These are phyloP conservation scores for Chlorops oryzae DNA, from an alignment of 1,140 invertebrate species.

Conservation along the genomic window DNA sequence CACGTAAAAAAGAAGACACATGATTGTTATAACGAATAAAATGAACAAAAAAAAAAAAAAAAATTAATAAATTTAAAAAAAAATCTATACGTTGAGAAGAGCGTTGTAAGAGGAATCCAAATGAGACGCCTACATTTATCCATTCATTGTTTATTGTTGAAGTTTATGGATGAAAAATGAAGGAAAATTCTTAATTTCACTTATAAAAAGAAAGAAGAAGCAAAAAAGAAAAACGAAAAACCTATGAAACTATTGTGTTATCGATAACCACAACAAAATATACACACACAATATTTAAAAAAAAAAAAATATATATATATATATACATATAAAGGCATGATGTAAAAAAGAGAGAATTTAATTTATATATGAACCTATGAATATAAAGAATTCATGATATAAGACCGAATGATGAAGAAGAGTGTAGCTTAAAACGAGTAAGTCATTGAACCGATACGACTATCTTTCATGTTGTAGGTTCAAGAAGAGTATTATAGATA, in stretches of 20 bases:
- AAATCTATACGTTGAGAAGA: neutral
- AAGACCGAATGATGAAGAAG: constrained; percentile 22
- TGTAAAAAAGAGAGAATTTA: constrained; percentile 17
- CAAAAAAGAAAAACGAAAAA: no score
- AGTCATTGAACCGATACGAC: neutral
- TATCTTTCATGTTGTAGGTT: constrained; percentile 11
- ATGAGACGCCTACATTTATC: neutral
- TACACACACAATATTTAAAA: constrained; percentile 8
- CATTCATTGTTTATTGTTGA: constrained; percentile 14
- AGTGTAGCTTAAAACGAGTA: constrained; percentile 11
- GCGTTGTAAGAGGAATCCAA: neutral
- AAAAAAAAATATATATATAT: constrained; percentile 4
- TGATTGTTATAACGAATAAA: constrained; percentile 10
- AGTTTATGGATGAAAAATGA: constrained; percentile 6
- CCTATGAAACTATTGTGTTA: no score
- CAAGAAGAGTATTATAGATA: constrained; percentile 10
- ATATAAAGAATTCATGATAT: constrained; percentile 27
- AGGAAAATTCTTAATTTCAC: no score
- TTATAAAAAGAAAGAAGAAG: no score
- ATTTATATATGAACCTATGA: constrained; percentile 15
- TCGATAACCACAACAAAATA: no score
- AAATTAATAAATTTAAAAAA: constrained; percentile 1
- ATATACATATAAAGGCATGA: constrained; percentile 4
- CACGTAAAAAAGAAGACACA: neutral
- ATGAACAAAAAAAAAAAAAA: constrained; percentile 7